phyloP scores from a whole-genome alignment of 53 echinoderm and acorn worm species.

The Apostichopus leukothele region DNA sequence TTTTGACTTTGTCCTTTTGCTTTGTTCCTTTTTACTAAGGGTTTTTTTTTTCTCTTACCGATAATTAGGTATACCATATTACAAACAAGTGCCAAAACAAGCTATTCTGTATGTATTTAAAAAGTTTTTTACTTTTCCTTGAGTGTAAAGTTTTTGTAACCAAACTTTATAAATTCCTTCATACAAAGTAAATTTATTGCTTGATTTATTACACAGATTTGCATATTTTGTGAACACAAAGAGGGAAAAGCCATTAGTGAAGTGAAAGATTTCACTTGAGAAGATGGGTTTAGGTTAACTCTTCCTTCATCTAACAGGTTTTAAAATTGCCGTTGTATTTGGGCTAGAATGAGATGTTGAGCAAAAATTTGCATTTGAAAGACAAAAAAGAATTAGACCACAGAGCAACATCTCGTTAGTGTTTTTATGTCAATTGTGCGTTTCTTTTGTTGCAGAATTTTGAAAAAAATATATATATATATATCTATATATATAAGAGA shows the following conservation, averaged over 20 bases:
- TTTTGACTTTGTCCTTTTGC: too few species aligned
- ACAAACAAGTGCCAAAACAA: too few species aligned
- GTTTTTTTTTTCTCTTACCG: too few species aligned
- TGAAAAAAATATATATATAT: not conserved
- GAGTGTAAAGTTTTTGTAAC: not conserved
- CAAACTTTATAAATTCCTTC: not conserved
- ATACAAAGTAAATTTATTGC: slow-evolving; percentile 1
- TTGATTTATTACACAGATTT: slow-evolving; percentile 2
- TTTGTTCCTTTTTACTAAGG: too few species aligned
- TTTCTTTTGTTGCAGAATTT: not conserved
- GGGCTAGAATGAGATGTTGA: not conserved
- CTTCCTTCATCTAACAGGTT: not conserved
- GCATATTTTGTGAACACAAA: slow-evolving; percentile 7
- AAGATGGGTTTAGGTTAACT: not conserved
- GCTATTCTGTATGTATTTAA: too few species aligned
- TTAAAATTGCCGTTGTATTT: not conserved
- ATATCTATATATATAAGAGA: not conserved
- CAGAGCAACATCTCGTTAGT: slow-evolving; percentile 3
- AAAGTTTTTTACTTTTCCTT: too few species aligned
- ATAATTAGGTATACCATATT: too few species aligned
- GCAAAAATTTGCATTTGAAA: slow-evolving; percentile 7
- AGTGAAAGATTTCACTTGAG: not conserved
- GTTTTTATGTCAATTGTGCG: slow-evolving; percentile 5
- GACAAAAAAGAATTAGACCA: slow-evolving; percentile 2
- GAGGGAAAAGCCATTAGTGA: slow-evolving; percentile 7